These are phyloP conservation scores for Calyptomena viridis DNA, from an alignment of 2,113 vertebrate genomes.

Conservation along the genomic window DNA sequence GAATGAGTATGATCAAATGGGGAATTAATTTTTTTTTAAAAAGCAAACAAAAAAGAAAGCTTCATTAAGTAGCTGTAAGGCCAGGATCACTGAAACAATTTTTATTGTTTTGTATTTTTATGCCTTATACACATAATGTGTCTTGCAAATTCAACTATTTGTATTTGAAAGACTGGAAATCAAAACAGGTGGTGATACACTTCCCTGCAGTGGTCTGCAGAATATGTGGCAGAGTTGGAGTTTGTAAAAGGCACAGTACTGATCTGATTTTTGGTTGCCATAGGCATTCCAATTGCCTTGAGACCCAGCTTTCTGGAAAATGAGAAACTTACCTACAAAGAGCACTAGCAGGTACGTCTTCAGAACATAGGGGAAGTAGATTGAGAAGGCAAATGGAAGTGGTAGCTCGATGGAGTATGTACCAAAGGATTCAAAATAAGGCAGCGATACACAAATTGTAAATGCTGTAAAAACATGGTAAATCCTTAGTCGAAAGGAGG, in stretches of 20 bases:
- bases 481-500: background rate
- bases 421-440: conserved; percentile 75
- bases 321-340: conserved; percentile 79
- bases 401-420: conserved; percentile 68
- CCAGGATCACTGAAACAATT: background rate
- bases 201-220: background rate
- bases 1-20: background rate
- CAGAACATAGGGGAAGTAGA: conserved; percentile 77
- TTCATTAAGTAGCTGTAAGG: background rate
- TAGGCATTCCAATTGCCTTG: background rate
- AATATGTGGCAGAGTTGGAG: background rate
- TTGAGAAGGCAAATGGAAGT: conserved; percentile 57
- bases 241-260: background rate
- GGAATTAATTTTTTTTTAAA: background rate
- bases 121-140: accelerated
- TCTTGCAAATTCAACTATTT: background rate
- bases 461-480: conserved; percentile 72
- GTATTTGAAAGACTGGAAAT: background rate
- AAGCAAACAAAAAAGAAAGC: background rate
- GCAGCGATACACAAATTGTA: conserved; percentile 81
- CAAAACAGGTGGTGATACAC: background rate
- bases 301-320: background rate
- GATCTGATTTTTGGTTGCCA: background rate
- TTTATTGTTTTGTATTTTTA: background rate
- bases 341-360: conserved; percentile 81